Evolutionary conservation across 2,888 invertebrate genomes (phyloP).

Genomic region (Halictus quadricinctus): DNA sequence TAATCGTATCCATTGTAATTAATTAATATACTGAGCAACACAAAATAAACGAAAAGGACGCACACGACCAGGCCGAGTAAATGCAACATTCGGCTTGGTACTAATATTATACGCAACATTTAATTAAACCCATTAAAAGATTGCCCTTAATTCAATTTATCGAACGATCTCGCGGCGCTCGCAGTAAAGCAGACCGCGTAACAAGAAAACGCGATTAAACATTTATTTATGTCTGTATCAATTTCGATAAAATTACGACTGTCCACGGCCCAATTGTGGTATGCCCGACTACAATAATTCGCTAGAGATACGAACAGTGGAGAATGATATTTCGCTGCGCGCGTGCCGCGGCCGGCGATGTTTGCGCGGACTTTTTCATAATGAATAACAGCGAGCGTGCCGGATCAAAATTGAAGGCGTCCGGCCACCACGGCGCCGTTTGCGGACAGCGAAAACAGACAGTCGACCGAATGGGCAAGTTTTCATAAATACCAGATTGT

Average conservation of each 20-base stretch:
- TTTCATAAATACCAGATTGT: neutral
- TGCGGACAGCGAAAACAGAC: neutral
- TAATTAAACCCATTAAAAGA: neutral
- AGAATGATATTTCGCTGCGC: neutral
- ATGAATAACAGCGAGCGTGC: neutral
- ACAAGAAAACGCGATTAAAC: neutral
- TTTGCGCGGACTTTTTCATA: neutral
- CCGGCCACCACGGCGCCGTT: neutral
- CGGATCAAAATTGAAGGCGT: neutral
- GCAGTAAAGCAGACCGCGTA: neutral
- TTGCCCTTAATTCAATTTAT: conserved; percentile 5
- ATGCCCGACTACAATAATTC: conserved; percentile 30
- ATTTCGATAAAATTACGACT: conserved; percentile 31
- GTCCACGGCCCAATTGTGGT: neutral
- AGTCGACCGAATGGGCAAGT: neutral
- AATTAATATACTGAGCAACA: neutral
- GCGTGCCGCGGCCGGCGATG: neutral
- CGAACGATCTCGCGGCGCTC: neutral
- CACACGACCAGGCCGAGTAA: neutral
- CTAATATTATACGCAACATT: conserved; percentile 6
- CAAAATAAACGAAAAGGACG: neutral
- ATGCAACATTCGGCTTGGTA: neutral
- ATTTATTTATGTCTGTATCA: conserved; percentile 31
- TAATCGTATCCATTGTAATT: neutral
- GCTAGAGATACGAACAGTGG: neutral